A percentile compares a stretch with the other conserved stretches of the same genome.
Conservation (phyloP, 2,797 vertebrate genomes). For the Neomorphus geoffroyi region DNA sequence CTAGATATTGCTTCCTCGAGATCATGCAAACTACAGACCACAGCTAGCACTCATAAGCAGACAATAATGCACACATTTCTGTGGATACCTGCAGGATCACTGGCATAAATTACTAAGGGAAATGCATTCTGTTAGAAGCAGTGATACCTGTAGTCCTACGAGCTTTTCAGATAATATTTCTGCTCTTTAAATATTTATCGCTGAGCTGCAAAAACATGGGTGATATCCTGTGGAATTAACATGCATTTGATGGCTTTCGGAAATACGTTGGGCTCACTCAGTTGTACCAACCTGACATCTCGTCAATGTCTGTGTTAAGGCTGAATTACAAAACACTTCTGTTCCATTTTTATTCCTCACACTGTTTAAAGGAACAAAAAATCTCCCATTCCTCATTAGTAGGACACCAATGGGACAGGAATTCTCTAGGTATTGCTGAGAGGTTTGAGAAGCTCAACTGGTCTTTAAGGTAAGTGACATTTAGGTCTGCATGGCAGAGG, state of each 20-base stretch:
- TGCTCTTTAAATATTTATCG: constrained; percentile 50
- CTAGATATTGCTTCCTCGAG: neutral
- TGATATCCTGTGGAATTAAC: constrained; percentile 2
- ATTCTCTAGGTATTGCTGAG: neutral
- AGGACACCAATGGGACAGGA: neutral
- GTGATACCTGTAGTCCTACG: constrained; percentile 33
- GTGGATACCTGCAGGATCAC: constrained; percentile 20
- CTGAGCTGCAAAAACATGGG: constrained; percentile 38
- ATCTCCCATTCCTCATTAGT: neutral
- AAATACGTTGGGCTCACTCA: neutral
- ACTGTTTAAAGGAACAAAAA: neutral
- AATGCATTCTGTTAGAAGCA: constrained; percentile 64
- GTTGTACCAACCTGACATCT: constrained; percentile 29
- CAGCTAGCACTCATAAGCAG: constrained; percentile 8
- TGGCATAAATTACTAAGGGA: constrained; percentile 31
- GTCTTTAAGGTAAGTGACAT: neutral
- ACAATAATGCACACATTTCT: constrained; percentile 55
- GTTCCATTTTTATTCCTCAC: neutral
- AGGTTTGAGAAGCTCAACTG: neutral
- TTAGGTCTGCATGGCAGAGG: constrained; percentile 29
- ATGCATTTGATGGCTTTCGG: constrained; percentile 15
- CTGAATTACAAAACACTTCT: neutral
- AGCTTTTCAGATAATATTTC: constrained; percentile 63
- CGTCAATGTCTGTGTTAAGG: neutral
- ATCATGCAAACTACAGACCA: neutral